Evolutionary conservation across 2,888 invertebrate genomes (phyloP).

Genomic region (Craniophora ligustri): DNA sequence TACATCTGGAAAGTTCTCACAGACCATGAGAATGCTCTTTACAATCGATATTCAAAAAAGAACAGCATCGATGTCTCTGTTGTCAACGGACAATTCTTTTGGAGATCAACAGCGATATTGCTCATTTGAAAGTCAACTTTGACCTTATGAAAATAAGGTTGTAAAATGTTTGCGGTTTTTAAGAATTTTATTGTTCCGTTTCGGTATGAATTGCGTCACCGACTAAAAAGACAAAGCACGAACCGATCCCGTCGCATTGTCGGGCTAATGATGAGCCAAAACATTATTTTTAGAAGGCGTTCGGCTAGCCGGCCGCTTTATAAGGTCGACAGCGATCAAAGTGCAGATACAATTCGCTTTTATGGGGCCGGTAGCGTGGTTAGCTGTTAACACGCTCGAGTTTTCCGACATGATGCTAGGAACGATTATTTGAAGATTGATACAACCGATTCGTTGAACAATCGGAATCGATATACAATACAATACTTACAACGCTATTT

Average conservation of each 20-base stretch:
- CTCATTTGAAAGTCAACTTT: conserved; percentile 56
- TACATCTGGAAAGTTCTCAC: conserved; percentile 83
- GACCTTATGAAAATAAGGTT: conserved; percentile 43
- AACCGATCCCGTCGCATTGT: conserved; percentile 79
- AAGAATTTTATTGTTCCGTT: conserved; percentile 79
- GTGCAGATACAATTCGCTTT: conserved; percentile 73
- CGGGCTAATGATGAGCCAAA: conserved; percentile 84
- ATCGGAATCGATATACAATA: conserved; percentile 27
- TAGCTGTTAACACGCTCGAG: conserved; percentile 56
- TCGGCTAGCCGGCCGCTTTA: conserved; percentile 64
- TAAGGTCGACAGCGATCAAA: conserved; percentile 71
- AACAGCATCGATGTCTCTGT: conserved; percentile 87
- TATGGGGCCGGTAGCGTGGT: conserved; percentile 78
- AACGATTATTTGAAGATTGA: conserved; percentile 47
- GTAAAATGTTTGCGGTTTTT: conserved; percentile 47
- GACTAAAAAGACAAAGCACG: conserved; percentile 87
- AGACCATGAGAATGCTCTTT: conserved; percentile 87
- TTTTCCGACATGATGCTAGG: conserved; percentile 52
- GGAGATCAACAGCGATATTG: conserved; percentile 70
- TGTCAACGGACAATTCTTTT: conserved; percentile 87
- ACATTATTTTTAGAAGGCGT: conserved; percentile 83
- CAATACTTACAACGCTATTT: conserved; percentile 1
- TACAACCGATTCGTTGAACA: conserved; percentile 27
- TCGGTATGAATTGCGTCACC: conserved; percentile 86
- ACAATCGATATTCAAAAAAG: conserved; percentile 88